These are phyloP conservation scores for Heptranchias perlo DNA, from an alignment of 2,113 vertebrate species.

Conservation along the genomic window DNA sequence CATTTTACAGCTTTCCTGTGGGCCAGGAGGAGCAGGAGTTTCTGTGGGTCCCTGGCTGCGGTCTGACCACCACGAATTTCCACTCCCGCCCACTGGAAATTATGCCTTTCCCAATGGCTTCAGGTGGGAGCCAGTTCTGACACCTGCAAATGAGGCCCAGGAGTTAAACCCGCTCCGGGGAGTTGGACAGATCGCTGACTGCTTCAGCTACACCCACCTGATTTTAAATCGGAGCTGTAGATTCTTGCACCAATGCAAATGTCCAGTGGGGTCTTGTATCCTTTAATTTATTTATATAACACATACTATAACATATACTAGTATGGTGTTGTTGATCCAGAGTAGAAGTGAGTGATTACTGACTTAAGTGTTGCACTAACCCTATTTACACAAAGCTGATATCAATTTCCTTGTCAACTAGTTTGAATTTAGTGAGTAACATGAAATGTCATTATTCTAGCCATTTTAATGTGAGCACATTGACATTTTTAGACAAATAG, in stretches of 20 bases:
- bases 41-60: neutral
- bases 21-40: too few relatives aligned
- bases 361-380: neutral
- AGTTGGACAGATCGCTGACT: neutral
- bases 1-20: too few relatives aligned
- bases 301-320: neutral
- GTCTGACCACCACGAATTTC: neutral
- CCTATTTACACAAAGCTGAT: neutral
- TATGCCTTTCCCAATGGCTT: neutral
- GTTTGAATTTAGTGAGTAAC: neutral
- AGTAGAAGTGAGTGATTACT: neutral
- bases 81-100: neutral
- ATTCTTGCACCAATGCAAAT: neutral
- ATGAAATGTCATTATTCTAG: neutral
- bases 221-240: neutral
- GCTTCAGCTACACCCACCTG: neutral
- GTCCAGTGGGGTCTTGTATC: neutral
- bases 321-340: neutral
- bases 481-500: neutral
- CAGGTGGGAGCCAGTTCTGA: neutral
- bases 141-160: neutral
- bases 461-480: neutral
- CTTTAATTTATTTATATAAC: neutral
- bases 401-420: slow-evolving; percentile 6
- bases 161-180: neutral